Base-by-base conservation (phyloP, 2,888 invertebrate genomes). In the Rapana venosa region DNA sequence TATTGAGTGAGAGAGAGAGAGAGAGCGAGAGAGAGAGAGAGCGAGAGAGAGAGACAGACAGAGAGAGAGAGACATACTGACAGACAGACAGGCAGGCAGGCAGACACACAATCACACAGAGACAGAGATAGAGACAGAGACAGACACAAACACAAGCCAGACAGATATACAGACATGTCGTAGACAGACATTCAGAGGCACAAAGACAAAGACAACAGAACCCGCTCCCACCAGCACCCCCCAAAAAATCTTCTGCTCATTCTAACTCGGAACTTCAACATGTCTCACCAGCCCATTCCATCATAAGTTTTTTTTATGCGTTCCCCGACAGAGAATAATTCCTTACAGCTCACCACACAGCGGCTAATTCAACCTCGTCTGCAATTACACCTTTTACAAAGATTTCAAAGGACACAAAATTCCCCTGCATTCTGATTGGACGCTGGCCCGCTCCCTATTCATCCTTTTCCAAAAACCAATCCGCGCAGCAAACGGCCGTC, bases 1-100 rank as follows among this genome's bases (percentile, higher is more conserved):
- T n/a, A n/a, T n/a, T 5, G 47, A 47, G 47, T 5, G 47, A 79
- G 79, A 79, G n/a, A 79, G 79, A 79, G 79, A 79, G 79, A 79
- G n/a, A 79, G 79, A 79, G 79, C 5, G 79, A 79, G 26, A 79
- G 79, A 79, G n/a, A 79, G 32, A 79, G 79, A 79, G n/a, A 79
- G 79, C 5, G 79, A 79, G n/a, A 79, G 32, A 20, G 13, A 79
- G 79, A 79, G 66, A 66, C 6, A 66, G 20, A 66, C 66, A 22
- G 26, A 66, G 20, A 66, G 66, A 66, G 20, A 66, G 66, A 66
- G 66, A 66, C 66, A 66, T 2, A 66, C 5, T 6, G 20, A 66
- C 1, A 66, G 66, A 66, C 66, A 66, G 66, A 66, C 5, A 66
- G 20, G 13, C 5, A 66, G 66, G 26, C 4, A 66, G 13, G 1